Percentiles rank a stretch among this genome's conserved stretches.
phyloP scores from a whole-genome alignment of 2,797 vertebrate species.

The Chelidonichthys spinosus region DNA sequence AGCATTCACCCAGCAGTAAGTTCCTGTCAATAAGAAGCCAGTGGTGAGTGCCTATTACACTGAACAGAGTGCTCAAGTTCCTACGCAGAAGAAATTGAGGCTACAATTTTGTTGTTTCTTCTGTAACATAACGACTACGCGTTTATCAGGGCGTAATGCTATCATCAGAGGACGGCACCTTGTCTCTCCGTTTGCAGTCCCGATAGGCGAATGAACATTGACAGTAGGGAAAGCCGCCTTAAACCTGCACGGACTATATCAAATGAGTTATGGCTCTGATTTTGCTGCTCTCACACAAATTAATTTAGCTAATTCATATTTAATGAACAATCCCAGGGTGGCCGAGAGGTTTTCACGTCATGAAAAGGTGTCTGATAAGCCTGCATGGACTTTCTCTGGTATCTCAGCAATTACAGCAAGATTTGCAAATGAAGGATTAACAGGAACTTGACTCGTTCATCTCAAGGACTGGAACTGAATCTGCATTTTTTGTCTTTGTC shows the following conservation, averaged over 20 bases:
- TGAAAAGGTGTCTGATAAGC: slow-evolving; percentile 36
- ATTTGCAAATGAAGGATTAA: slow-evolving; percentile 57
- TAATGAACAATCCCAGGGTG: slow-evolving; percentile 17
- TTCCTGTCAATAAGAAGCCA: slow-evolving; percentile 50
- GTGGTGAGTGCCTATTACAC: slow-evolving; percentile 46
- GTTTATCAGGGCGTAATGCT: neutral
- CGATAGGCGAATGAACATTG: neutral
- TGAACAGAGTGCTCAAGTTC: slow-evolving; percentile 33
- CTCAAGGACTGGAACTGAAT: slow-evolving; percentile 21
- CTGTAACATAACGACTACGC: slow-evolving; percentile 1
- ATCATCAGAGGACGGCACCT: neutral
- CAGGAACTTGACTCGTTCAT: slow-evolving; percentile 41
- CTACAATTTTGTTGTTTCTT: slow-evolving; percentile 48
- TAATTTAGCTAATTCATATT: slow-evolving; percentile 1
- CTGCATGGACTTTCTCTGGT: slow-evolving; percentile 23
- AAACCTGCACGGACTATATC: slow-evolving; percentile 12
- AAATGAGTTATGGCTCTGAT: slow-evolving; percentile 14
- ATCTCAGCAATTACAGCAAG: slow-evolving; percentile 26
- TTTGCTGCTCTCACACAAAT: slow-evolving; percentile 8
- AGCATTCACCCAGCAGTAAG: slow-evolving; percentile 40
- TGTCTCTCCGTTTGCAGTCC: slow-evolving; percentile 12
- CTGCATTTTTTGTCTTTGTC: neutral
- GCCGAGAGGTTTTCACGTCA: slow-evolving; percentile 20
- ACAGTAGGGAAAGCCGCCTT: neutral
- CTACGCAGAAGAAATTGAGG: slow-evolving; percentile 36